Conservation (phyloP, 92 coral and sea anemone species). For the Umimayanthus chanpuru region DNA sequence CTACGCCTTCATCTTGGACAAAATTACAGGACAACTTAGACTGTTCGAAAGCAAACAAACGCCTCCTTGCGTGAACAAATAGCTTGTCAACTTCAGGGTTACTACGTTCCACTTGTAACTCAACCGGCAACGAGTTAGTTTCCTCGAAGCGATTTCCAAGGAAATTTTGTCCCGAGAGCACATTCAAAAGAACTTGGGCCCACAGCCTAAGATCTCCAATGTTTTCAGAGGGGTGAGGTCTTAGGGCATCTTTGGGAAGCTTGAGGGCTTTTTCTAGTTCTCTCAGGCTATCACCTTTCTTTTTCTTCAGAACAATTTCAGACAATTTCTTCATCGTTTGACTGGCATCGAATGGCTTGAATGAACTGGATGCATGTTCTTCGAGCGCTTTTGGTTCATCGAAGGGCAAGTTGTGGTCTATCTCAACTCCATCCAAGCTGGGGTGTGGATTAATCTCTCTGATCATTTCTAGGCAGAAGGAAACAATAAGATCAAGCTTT, state of each 20-base stretch:
- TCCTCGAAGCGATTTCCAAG: constrained; percentile 35
- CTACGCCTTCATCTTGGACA: not conserved
- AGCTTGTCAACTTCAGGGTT: constrained; percentile 6
- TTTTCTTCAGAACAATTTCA: not conserved
- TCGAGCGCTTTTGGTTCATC: not conserved
- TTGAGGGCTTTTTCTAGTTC: constrained; percentile 36
- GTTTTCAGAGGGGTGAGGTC: not conserved
- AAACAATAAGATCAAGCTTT: not conserved
- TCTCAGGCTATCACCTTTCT: constrained; percentile 17
- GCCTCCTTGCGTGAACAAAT: constrained; percentile 26
- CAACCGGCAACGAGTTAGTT: not conserved
- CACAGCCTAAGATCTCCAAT: constrained; percentile 46
- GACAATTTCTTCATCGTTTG: constrained; percentile 12
- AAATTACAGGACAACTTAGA: constrained; percentile 40
- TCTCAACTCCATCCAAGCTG: constrained; percentile 8
- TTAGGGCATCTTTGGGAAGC: not conserved
- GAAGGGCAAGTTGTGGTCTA: constrained; percentile 22
- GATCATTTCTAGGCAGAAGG: constrained; percentile 22
- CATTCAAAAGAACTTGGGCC: constrained; percentile 45
- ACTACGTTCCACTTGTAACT: not conserved
- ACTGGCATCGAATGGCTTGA: constrained; percentile 14
- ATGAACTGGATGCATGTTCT: constrained; percentile 3
- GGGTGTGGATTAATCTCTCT: constrained; percentile 62
- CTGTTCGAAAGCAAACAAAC: constrained; percentile 50
- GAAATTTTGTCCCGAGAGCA: constrained; percentile 28